Evolutionary conservation across 2,113 vertebrate genomes (phyloP), one percentile per base, ranked within the genome.

Genomic region (Emydocephalus ijimae): DNA sequence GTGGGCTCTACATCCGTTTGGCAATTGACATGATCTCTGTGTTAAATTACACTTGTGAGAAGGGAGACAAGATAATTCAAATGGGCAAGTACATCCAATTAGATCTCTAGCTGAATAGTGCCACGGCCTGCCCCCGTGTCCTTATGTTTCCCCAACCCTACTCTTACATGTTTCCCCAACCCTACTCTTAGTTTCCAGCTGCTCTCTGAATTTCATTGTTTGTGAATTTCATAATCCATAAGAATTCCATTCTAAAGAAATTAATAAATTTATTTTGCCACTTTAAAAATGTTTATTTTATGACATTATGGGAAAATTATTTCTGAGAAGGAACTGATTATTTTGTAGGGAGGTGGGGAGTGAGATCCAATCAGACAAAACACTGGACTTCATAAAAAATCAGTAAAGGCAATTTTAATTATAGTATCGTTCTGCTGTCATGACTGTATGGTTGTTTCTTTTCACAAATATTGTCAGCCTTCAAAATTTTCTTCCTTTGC

Each of bases 1-100:
- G 94, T 94, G 94, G 94, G 89, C 94, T 43, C 92, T 48, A 95
- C 95, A 86, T 90, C 95, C 95, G 29, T 96, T 91, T 97, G 96
- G 95, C 97, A 89, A 97, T 97, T 98, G 97, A 98, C 97, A 92
- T 98, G 96, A 98, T 96, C 97, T 39, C 98, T 98, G 97, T 99
- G 98, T 99, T 99, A 98, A 98, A 98, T 98, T 99, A 97, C 99
- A 99, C 99, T 98, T 99, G 98, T 98, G 98, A 98, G 98, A 98
- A 34, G 97, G 98, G 98, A 98, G 97, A 98, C 98, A 98, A 98
- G 97, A 98, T 99, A 97, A 98, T 98, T 97, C 98, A 96, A 98
- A 97, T 98, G 99, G 99, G 98, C 99, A 99, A 99, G 98, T 99
- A 98, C 26, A 96, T 96, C 95, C 93, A 92, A 97, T 98, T 96